A percentile compares a stretch with the other conserved stretches of the same genome.
Evolutionary conservation across 2,797 vertebrate species (phyloP).

Genomic region (Cuniculus paca): DNA sequence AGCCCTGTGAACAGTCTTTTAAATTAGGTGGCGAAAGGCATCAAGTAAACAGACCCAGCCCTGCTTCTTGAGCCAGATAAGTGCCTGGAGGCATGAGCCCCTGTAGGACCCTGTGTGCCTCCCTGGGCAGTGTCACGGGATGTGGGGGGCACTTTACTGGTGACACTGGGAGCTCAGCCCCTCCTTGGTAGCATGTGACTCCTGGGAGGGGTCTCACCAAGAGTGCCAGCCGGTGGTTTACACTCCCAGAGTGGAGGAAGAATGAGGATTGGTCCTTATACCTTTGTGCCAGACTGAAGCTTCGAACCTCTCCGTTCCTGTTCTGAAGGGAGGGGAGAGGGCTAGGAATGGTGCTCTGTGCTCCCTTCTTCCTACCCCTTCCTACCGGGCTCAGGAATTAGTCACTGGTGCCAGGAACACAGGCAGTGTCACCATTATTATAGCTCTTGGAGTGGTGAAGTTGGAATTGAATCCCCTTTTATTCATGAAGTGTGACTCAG

Average conservation of each 20-base stretch:
- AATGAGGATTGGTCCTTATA: neutral
- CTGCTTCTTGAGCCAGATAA: neutral
- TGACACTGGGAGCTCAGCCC: neutral
- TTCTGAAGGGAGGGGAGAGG: neutral
- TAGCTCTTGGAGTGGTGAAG: neutral
- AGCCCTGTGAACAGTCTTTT: neutral
- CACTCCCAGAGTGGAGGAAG: no score
- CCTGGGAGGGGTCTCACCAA: neutral
- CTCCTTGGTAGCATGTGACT: neutral
- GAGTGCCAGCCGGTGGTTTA: neutral
- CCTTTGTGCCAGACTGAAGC: neutral
- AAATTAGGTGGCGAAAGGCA: neutral
- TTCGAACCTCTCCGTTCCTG: neutral
- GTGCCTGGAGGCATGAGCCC: neutral
- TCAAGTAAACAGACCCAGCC: neutral
- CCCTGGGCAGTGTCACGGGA: neutral
- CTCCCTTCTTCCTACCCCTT: neutral
- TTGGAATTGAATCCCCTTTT: neutral
- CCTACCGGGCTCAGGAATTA: neutral
- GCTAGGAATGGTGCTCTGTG: neutral
- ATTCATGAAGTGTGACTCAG: constrained; percentile 27
- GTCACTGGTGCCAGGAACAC: neutral
- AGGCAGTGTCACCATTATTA: neutral
- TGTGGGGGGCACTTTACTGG: neutral
- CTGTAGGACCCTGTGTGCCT: neutral